A percentile compares a stretch with the other conserved stretches of the same genome.
phyloP scores from a whole-genome alignment of 64 coral and sea anemone genomes.

The Dendrophyllia cribrosa region DNA sequence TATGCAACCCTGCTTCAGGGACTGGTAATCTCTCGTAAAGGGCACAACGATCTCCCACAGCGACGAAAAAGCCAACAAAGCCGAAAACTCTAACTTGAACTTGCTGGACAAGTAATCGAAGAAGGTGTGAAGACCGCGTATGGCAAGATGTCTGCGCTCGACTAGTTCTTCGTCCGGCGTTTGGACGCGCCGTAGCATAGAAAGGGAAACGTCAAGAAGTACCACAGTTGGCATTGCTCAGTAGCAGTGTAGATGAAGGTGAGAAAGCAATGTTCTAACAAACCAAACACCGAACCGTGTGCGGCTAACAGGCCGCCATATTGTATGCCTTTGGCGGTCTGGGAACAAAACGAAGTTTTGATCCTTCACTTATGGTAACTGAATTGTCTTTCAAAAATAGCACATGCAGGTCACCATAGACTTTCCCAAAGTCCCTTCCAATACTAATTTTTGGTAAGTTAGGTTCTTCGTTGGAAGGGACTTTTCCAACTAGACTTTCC shows the following conservation, averaged over 20 bases:
- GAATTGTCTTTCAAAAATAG: too few species aligned
- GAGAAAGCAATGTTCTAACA: not conserved
- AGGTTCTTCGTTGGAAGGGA: too few species aligned
- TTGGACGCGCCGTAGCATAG: slow-evolving; percentile 90
- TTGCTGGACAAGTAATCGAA: slow-evolving; percentile 90
- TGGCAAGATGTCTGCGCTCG: slow-evolving; percentile 84
- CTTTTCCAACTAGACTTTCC: too few species aligned
- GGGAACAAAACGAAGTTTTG: too few species aligned
- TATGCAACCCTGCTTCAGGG: slow-evolving; percentile 95
- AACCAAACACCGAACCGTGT: not conserved
- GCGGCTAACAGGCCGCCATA: not conserved
- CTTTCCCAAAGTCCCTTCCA: too few species aligned
- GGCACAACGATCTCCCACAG: slow-evolving; percentile 98
- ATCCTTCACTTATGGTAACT: too few species aligned
- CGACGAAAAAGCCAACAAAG: slow-evolving; percentile 95
- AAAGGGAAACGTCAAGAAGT: slow-evolving; percentile 96
- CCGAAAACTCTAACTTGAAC: slow-evolving; percentile 95
- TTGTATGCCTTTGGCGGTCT: not conserved
- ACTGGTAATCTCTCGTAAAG: slow-evolving; percentile 94
- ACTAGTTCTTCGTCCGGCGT: slow-evolving; percentile 71
- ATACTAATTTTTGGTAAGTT: too few species aligned
- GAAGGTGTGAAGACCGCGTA: slow-evolving; percentile 87
- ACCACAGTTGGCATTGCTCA: slow-evolving; percentile 93
- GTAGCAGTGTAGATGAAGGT: not conserved
- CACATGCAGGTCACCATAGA: too few species aligned